phyloP scores from a whole-genome alignment of 2,113 vertebrate species.

The Gambusia affinis region DNA sequence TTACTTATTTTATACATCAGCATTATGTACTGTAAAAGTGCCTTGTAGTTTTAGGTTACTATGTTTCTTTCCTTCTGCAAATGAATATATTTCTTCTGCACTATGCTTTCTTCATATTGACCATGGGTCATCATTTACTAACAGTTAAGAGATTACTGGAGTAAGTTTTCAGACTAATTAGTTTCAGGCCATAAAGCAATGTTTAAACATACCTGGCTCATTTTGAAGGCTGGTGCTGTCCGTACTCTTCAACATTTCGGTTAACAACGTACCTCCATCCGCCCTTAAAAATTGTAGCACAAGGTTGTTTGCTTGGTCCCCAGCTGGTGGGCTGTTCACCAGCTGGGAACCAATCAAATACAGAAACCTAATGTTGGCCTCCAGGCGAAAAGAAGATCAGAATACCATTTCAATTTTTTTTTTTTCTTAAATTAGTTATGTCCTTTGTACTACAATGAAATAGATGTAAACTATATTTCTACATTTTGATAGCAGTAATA shows the following conservation, averaged over 20 bases:
- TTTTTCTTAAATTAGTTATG: neutral
- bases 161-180: neutral
- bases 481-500: neutral
- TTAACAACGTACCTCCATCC: conserved; percentile 1
- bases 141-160: neutral
- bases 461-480: neutral
- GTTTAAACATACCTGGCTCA: conserved; percentile 3
- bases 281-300: neutral
- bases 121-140: neutral
- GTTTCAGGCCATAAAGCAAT: neutral
- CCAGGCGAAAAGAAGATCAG: neutral
- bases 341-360: conserved; percentile 19
- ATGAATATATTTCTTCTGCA: neutral
- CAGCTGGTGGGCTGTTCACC: conserved; percentile 11
- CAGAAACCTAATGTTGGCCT: conserved; percentile 6
- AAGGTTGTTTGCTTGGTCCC: conserved; percentile 20
- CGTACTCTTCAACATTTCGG: neutral
- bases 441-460: conserved; percentile 1
- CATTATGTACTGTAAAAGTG: too few species aligned
- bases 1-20: too few species aligned
- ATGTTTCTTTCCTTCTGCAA: neutral
- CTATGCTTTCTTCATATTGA: neutral
- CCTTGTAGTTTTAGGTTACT: neutral
- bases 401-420: conserved; percentile 2
- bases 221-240: conserved; percentile 11